These are phyloP conservation scores for Xenentodon cancila DNA, from an alignment of 2,797 vertebrate species.

Conservation along the genomic window DNA sequence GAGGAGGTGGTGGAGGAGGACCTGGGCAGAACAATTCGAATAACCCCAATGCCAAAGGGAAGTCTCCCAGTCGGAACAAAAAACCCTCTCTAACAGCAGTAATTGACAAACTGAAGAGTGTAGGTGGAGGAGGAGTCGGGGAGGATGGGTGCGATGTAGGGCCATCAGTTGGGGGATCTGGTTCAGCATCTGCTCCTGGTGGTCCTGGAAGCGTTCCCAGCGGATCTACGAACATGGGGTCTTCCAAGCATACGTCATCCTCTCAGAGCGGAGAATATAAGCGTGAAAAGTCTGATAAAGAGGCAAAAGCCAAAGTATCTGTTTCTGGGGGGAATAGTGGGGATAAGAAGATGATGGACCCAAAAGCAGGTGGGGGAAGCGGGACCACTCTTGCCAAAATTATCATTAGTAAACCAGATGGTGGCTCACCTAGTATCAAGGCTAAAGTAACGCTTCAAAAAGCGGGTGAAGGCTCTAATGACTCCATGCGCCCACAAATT, in stretches of 20 bases:
- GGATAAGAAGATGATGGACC: constrained; percentile 93
- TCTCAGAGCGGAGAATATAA: constrained; percentile 92
- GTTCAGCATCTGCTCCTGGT: constrained; percentile 73
- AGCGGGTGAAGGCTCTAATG: constrained; percentile 88
- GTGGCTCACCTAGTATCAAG: constrained; percentile 97
- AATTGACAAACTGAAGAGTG: constrained; percentile 98
- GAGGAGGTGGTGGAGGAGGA: constrained; percentile 50
- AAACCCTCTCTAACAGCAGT: constrained; percentile 97
- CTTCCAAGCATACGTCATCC: constrained; percentile 89
- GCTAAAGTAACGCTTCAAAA: constrained; percentile 98
- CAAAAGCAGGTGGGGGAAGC: constrained; percentile 87
- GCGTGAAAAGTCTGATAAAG: constrained; percentile 95
- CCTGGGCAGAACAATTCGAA: constrained; percentile 76
- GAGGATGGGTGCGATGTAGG: constrained; percentile 91
- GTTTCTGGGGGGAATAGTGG: constrained; percentile 87
- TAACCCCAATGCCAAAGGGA: constrained; percentile 92
- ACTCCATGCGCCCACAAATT: constrained; percentile 91
- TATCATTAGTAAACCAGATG: constrained; percentile 98
- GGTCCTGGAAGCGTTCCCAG: constrained; percentile 78
- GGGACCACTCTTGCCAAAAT: constrained; percentile 96
- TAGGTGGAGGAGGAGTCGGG: constrained; percentile 91
- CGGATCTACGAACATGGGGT: constrained; percentile 74
- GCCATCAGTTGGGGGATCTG: constrained; percentile 76
- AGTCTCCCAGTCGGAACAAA: constrained; percentile 98
- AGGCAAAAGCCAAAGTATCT: constrained; percentile 91